Base-by-base conservation (phyloP, 2,888 invertebrate genomes). In the Callyntrura guangdongensis region DNA sequence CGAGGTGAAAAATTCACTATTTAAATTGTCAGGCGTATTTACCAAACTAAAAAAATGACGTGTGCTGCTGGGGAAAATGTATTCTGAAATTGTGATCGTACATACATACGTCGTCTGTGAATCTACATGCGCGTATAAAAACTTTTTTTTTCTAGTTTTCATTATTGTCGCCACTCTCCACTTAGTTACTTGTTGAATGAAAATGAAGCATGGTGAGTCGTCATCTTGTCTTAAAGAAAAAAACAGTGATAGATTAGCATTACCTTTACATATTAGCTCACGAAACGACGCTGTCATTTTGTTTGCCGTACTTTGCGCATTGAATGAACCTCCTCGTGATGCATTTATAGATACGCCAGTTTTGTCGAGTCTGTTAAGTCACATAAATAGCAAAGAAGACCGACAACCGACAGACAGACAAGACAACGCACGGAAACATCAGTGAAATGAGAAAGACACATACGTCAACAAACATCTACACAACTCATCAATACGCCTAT, bases 211-310 rank as follows among this genome's bases (percentile, higher is more conserved):
- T 36, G 36, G 64, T 59, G 14, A 53, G 53, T 67, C 22, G 59
- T 86, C 67, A 53, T 72, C 36, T 22, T 82, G 88, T 88, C 81
- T 82, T 14, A 56, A 79, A 79, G n/a, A 61, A 22, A 53, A 79
- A 82, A 72, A 72, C 72, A 72, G 83, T 88, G 88, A 89, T 81
- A 86, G 91, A 91, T 91, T 91, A 91, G 91, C 86, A 91, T 89
- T 82, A 89, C 82, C 64, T 74, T 89, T 83, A 25, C 64, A 69
- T 82, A 72, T 77, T 86, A 59, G 47, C 64, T 77, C 59, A 77
- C 6, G 77, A 53, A 79, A 56, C 74, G 61, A 86, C 67, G 25
- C 64, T 85, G 85, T 86, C 86, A 77, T 74, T 86, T 36, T 53
- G 27, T 59, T 74, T 56, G n/a, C 49, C 74, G 49, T 49, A 53